A percentile compares a stretch with the other conserved stretches of the same genome.
Evolutionary conservation across 2,113 vertebrate species (phyloP).

Genomic region (Centropus unirufus): DNA sequence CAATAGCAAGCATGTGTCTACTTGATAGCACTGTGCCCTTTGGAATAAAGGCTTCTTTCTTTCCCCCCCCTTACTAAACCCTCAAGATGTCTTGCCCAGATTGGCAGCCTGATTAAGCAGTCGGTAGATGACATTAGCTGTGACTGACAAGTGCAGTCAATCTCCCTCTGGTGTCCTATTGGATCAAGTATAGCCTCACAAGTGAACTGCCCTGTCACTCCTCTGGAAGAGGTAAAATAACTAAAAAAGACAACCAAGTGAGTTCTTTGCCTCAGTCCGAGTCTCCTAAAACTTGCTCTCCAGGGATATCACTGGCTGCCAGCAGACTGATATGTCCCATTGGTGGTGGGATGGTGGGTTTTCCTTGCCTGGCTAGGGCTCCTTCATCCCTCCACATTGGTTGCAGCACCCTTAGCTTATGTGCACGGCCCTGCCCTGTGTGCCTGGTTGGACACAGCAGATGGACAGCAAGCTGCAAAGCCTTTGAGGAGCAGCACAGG

Average conservation of each 20-base stretch:
- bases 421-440: fast-evolving
- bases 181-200: neutral
- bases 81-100: slow-evolving; percentile 21
- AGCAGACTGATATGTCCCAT: fast-evolving
- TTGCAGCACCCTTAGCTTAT: no score
- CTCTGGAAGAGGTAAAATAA: neutral
- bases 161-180: neutral
- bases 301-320: fast-evolving
- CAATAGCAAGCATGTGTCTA: neutral
- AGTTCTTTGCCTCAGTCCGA: neutral
- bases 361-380: neutral
- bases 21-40: slow-evolving; percentile 20
- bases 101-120: slow-evolving; percentile 50
- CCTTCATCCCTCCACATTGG: no score
- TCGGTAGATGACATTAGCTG: neutral
- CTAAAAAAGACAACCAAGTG: neutral
- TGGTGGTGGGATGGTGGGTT: neutral
- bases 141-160: slow-evolving; percentile 28
- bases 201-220: neutral
- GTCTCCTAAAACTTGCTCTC: neutral
- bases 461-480: neutral
- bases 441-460: neutral
- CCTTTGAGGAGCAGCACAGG: neutral
- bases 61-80: neutral
- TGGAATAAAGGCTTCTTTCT: neutral